Evolutionary conservation across 2,113 vertebrate species (phyloP).

Genomic region (Acanthisitta chloris): DNA sequence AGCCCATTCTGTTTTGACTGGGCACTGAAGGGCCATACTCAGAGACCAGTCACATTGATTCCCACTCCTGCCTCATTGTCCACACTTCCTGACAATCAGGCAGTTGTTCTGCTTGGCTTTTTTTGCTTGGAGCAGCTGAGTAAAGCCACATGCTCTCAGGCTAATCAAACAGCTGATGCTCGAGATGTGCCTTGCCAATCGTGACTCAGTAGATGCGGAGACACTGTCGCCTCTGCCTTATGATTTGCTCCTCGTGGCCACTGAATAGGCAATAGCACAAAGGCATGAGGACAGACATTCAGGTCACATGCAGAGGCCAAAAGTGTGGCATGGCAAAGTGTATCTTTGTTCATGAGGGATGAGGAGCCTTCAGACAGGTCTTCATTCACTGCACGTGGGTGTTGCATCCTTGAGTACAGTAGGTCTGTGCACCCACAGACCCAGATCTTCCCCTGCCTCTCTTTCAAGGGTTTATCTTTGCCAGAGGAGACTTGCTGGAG

Average conservation of each 20-base stretch:
- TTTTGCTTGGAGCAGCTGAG: conserved; percentile 44
- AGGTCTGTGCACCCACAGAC: neutral
- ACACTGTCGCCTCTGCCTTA: conserved; percentile 29
- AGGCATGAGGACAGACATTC: conserved; percentile 29
- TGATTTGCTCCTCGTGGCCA: conserved; percentile 31
- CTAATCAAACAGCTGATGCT: conserved; percentile 63
- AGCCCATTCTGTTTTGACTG: conserved; percentile 41
- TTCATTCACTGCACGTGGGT: neutral
- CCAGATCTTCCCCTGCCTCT: neutral
- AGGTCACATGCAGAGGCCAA: neutral
- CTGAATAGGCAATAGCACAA: conserved; percentile 43
- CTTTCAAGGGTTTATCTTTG: neutral
- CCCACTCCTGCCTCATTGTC: conserved; percentile 19
- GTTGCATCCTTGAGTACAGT: neutral
- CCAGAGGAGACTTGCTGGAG: neutral
- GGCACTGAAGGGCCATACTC: conserved; percentile 38
- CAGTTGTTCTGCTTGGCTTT: conserved; percentile 40
- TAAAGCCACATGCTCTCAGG: conserved; percentile 47
- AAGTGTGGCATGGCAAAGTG: neutral
- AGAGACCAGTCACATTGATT: conserved; percentile 52
- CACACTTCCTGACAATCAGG: conserved; percentile 20
- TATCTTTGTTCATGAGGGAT: neutral
- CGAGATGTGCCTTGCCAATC: neutral
- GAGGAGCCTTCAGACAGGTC: neutral
- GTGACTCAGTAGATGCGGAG: conserved; percentile 51